Percentiles rank a stretch among this genome's conserved stretches.
phyloP scores from a whole-genome alignment of 2,797 vertebrate species.

The Uromys caudimaculatus region DNA sequence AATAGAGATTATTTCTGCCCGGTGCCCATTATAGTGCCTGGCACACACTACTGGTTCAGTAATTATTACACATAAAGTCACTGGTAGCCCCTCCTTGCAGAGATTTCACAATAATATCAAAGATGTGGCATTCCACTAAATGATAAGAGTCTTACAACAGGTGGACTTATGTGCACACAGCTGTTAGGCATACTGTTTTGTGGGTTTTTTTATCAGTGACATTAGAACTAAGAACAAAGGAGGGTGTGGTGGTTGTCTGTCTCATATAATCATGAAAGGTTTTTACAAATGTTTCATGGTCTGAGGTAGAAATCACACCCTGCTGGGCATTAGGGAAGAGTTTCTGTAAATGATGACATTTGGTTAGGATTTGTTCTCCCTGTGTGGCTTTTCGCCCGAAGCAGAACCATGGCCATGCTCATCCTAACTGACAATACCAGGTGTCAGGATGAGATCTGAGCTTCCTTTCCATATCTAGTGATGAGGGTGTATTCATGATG shows the following conservation, averaged over 20 bases:
- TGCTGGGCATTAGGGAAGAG: neutral
- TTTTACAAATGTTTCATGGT: neutral
- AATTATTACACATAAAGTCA: neutral
- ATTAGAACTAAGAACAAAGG: constrained; percentile 18
- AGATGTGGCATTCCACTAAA: neutral
- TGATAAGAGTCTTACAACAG: neutral
- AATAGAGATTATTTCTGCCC: constrained; percentile 7
- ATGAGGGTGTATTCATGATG: neutral
- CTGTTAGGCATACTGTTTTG: neutral
- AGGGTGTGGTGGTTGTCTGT: neutral
- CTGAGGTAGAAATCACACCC: neutral
- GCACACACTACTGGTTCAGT: neutral
- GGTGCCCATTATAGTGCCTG: neutral
- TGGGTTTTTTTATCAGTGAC: constrained; percentile 9
- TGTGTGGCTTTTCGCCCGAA: neutral
- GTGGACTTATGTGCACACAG: neutral
- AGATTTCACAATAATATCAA: neutral
- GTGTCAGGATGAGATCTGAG: neutral
- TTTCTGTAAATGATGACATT: neutral
- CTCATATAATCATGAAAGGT: neutral
- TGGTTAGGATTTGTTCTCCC: constrained; percentile 18
- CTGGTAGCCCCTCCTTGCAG: neutral
- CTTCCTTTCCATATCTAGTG: neutral
- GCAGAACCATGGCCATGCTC: neutral
- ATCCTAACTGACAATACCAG: neutral